These are phyloP conservation scores for Gopherus evgoodei DNA, from an alignment of 2,113 vertebrate genomes.

Conservation along the genomic window DNA sequence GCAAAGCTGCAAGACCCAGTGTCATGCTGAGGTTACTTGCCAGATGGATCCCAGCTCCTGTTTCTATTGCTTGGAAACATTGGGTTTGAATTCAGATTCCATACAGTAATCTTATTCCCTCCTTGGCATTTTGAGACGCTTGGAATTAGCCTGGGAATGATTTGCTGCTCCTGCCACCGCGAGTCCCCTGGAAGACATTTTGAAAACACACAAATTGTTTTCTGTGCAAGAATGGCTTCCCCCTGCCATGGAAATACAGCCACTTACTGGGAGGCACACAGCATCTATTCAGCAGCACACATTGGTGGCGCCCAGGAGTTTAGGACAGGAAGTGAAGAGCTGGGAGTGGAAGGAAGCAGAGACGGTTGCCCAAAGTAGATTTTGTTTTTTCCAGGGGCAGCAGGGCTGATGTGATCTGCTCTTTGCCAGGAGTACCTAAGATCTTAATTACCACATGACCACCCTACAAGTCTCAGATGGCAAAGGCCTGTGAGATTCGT, in stretches of 20 bases:
- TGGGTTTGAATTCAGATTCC: background rate
- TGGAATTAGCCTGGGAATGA: background rate
- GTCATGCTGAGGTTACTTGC: background rate
- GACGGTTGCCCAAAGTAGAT: background rate
- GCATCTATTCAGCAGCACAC: background rate
- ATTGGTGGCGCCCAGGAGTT: background rate
- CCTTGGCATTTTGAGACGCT: background rate
- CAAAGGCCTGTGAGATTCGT: background rate
- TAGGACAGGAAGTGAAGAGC: background rate
- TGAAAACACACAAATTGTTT: background rate
- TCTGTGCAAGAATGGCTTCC: background rate
- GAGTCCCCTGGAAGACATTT: background rate
- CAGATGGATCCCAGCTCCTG: background rate
- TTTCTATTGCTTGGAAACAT: background rate
- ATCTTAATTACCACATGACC: background rate
- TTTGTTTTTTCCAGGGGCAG: background rate
- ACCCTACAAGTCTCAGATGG: background rate
- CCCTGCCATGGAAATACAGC: background rate
- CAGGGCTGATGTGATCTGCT: background rate
- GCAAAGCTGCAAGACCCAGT: background rate
- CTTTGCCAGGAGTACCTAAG: background rate
- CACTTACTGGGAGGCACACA: background rate
- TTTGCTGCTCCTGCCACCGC: background rate
- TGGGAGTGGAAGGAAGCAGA: background rate
- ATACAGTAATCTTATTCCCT: background rate